Base-by-base conservation (phyloP, 2,888 invertebrate species). In the Chironomus riparius region DNA sequence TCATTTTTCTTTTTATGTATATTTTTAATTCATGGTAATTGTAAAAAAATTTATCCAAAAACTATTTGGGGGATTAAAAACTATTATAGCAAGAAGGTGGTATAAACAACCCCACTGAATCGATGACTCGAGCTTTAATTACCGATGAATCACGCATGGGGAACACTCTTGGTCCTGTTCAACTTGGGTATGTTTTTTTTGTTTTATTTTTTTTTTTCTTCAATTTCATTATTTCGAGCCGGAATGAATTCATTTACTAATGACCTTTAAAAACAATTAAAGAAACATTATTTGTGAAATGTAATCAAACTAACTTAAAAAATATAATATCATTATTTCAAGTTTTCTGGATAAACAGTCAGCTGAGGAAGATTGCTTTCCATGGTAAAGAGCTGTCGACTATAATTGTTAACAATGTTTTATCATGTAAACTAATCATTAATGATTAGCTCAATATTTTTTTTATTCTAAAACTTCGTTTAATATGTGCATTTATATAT, bases 111-210 rank as follows among this genome's bases (percentile, higher is more conserved):
- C 91, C 93, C 88, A 94, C 93, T 86, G 95, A 95, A 87, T 94
- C 94, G 87, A 94, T 95, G 94, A 94, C 95, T 86, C 91, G 94
- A 86, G 94, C 94, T 87, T 91, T 95, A 87, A 95, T 95, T 86
- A 92, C 92, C 87, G 95, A 95, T 87, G 94, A 95, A 89, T 91
- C 92, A 86, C 91, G 92, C 87, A 90, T 91, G 87, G 84, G 84
- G 79, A 91, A 92, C 87, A 89, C 88, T 83, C 88, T 92, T 86
- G 94, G 94, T 87, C 94, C 94, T 86, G 94, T 95, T 86, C 95
- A 95, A 87, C 90, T 95, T 87, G 95, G 95, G 94, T 95, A 94
- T 88, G 94, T 94, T 75, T 68, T 28, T 91, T 89, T 82, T 62
- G 15, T 21, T 48, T 72, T 61, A 77, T 48, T 48, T 12, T 5